These are phyloP conservation scores for Metalampra italica DNA, from an alignment of 2,888 invertebrate genomes.

Conservation along the genomic window DNA sequence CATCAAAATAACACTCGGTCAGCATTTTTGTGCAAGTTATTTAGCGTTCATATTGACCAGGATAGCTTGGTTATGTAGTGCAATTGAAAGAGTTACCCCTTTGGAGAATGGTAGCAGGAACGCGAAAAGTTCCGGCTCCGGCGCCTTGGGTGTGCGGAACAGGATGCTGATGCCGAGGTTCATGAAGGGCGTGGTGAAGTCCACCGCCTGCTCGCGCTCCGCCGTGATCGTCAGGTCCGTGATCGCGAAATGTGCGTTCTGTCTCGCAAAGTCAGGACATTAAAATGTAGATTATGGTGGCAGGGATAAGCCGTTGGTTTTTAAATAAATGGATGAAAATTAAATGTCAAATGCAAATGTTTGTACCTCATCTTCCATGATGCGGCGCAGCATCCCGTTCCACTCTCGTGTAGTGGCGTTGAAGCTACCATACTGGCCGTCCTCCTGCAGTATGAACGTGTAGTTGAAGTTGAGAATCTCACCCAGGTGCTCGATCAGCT, in stretches of 20 bases:
- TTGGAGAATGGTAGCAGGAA: conserved; percentile 93
- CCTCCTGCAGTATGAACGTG: conserved; percentile 85
- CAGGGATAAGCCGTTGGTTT: too few species aligned
- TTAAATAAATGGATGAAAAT: too few species aligned
- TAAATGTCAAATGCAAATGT: too few species aligned
- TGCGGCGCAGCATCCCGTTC: conserved; percentile 85
- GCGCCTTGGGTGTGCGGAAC: conserved; percentile 89
- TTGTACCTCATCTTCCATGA: conserved; percentile 80
- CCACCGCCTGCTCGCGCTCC: conserved; percentile 91
- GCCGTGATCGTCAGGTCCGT: conserved; percentile 95
- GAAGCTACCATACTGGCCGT: conserved; percentile 83
- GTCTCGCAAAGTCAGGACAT: conserved; percentile 4
- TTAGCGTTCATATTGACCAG: too few species aligned
- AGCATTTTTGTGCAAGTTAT: too few species aligned
- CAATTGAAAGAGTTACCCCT: conserved; percentile 48
- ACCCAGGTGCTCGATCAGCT: conserved; percentile 88
- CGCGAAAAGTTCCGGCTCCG: conserved; percentile 91
- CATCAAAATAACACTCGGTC: not conserved
- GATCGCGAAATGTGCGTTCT: conserved; percentile 93
- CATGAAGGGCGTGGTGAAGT: conserved; percentile 98
- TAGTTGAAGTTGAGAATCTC: conserved; percentile 88
- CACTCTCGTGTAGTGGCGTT: conserved; percentile 79
- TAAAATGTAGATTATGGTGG: not conserved
- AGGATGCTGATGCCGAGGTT: conserved; percentile 94
- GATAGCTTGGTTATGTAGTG: too few species aligned